phyloP scores from a whole-genome alignment of 2,113 vertebrate genomes.

The Strigops habroptila region DNA sequence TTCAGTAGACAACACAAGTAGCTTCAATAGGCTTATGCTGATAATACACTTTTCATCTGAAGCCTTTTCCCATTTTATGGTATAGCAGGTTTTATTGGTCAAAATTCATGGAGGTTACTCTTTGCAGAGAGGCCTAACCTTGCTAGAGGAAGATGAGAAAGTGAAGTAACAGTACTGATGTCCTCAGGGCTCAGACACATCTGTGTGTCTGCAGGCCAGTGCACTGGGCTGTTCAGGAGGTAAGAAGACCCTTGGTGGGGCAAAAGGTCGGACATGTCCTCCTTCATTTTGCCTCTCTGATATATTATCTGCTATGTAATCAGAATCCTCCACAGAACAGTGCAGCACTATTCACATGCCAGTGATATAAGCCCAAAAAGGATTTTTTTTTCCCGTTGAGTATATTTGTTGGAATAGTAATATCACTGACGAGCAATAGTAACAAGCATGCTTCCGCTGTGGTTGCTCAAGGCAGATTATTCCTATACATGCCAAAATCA shows the following conservation, averaged over 20 bases:
- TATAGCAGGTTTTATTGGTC: neutral
- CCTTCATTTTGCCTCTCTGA: neutral
- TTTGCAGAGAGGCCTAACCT: fast-evolving
- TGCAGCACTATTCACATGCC: neutral
- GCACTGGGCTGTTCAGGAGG: neutral
- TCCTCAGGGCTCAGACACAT: neutral
- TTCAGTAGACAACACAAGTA: neutral
- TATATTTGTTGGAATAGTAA: neutral
- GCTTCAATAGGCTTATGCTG: neutral
- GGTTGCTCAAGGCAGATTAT: neutral
- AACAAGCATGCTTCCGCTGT: fast-evolving
- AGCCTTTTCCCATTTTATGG: neutral
- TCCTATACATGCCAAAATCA: neutral
- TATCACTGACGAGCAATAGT: neutral
- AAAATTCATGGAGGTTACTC: fast-evolving
- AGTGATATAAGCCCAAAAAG: neutral
- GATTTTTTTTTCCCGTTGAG: neutral
- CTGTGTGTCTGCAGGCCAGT: neutral
- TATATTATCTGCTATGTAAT: neutral
- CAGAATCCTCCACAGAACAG: neutral
- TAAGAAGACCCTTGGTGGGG: neutral
- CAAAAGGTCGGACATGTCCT: neutral
- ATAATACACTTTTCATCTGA: neutral
- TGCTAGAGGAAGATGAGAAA: neutral
- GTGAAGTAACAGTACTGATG: neutral